A percentile compares a stretch with the other conserved stretches of the same genome.
Conservation (phyloP, 2,113 vertebrate species). For the Microtus oregoni region DNA sequence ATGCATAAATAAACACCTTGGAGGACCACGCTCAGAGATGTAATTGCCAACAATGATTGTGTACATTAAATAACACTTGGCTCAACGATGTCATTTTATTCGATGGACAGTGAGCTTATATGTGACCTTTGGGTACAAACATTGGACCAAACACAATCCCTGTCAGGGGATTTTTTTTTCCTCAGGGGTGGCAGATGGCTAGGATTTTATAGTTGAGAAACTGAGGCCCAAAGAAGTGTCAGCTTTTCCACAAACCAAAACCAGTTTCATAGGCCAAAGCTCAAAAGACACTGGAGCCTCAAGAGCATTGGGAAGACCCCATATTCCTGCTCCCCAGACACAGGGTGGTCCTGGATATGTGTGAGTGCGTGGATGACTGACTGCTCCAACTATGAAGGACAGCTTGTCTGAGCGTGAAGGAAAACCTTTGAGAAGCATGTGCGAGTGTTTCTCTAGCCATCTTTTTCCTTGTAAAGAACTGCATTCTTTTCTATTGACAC, state of each 20-base stretch:
- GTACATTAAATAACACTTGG: slow-evolving; percentile 11
- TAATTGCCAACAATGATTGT: background rate
- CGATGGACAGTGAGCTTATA: background rate
- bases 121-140: background rate
- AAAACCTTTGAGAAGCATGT: background rate
- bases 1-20: background rate
- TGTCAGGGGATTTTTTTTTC: background rate
- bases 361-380: too few species aligned
- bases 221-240: background rate
- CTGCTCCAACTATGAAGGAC: background rate
- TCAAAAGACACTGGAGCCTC: background rate
- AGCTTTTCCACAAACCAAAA: background rate
- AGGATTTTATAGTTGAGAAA: slow-evolving; percentile 11
- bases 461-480: slow-evolving; percentile 68
- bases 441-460: background rate
- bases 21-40: background rate
- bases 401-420: background rate
- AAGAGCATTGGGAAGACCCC: background rate
- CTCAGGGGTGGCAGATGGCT: background rate
- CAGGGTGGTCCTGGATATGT: background rate
- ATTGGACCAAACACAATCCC: background rate
- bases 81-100: background rate
- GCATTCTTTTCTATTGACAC: slow-evolving; percentile 75
- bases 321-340: background rate
- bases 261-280: background rate